Conservation (phyloP, 2,113 vertebrate genomes). For the Trematocara stigmaticum region DNA sequence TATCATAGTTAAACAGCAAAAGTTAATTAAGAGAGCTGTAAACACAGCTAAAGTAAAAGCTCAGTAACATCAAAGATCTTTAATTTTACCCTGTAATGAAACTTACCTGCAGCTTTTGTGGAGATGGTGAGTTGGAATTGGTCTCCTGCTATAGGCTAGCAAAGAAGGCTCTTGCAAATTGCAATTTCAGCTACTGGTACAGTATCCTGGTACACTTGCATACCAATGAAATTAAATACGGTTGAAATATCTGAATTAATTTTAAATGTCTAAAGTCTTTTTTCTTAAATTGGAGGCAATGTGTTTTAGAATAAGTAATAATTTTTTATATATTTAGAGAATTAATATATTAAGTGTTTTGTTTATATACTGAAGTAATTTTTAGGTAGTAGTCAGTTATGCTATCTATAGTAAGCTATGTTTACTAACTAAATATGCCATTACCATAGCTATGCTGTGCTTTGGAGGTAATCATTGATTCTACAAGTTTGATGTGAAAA, state of each 20-base stretch:
- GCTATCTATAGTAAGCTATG: rapidly evolving
- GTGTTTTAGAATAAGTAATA: not conserved
- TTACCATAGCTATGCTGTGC: not conserved
- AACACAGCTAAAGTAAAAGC: not conserved
- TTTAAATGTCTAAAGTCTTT: not conserved
- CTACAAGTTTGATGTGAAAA: rapidly evolving
- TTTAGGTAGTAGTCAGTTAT: not conserved
- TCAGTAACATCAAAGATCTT: not conserved
- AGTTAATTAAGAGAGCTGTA: not conserved
- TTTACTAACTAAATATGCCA: not conserved
- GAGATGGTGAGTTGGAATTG: rapidly evolving
- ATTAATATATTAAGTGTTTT: not conserved
- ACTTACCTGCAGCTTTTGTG: not conserved
- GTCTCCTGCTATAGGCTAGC: not conserved
- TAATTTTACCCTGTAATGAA: not conserved
- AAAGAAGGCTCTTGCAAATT: not conserved
- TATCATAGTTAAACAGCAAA: not conserved
- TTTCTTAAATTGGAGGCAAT: not conserved
- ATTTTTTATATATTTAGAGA: not conserved
- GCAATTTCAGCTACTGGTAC: not conserved
- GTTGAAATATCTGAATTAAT: not conserved
- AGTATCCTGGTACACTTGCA: not conserved
- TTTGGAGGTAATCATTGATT: not conserved
- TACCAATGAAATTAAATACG: not conserved
- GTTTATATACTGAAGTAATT: not conserved